Base-by-base conservation (phyloP, 2,888 invertebrate genomes). In the Caenorhabditis doughertyi region DNA sequence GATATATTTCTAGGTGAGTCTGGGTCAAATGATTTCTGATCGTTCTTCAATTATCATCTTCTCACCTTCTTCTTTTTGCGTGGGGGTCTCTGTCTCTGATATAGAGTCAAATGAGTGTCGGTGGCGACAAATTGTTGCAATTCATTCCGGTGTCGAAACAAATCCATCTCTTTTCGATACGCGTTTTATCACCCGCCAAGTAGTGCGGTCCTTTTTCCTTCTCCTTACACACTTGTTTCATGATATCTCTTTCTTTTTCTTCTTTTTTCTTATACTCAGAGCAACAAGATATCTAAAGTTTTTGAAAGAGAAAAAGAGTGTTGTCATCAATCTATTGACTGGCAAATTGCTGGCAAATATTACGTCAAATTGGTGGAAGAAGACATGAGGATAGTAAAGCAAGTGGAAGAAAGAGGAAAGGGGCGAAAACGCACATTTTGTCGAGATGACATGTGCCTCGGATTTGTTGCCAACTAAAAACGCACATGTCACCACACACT, bases 1-100 rank as follows among this genome's bases (percentile, higher is more conserved):
- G 97, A 97, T 94, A 97, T 97, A 91, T 97, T 87, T 64, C 83
- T 88, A 18, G 88, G 88, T 88, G 68, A 77, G 85, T 83, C 3
- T 21, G 8, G 11, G 42, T 44, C 62, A 62, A 25, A 44, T 44
- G 44, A 64, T 62, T 39, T 79, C 55, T 44, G 68, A 62, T 79
- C 44, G 11, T 29, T 35, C 55, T 32, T 47, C 49, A 35, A 72
- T 62, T 67, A 29, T 44, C 39, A 29, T 47, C 56, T 49, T 67
- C 65, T 56, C 55, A 49, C 65, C 67, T 67, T 44, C 11, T 70
- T 51, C 18, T 27, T 8, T 27, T 44, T 71, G 70, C 71, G 79
- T 64, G 71, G 62, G 70, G 65, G n/a, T 44, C 55, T 32, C 18
- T 71, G 1, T 21, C 51, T 25, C 27, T 55, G 58, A 21, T 51